Evolutionary conservation across 2,797 vertebrate species (phyloP), one percentile per base, ranked within the genome.

Genomic region (Meriones psammophilus): DNA sequence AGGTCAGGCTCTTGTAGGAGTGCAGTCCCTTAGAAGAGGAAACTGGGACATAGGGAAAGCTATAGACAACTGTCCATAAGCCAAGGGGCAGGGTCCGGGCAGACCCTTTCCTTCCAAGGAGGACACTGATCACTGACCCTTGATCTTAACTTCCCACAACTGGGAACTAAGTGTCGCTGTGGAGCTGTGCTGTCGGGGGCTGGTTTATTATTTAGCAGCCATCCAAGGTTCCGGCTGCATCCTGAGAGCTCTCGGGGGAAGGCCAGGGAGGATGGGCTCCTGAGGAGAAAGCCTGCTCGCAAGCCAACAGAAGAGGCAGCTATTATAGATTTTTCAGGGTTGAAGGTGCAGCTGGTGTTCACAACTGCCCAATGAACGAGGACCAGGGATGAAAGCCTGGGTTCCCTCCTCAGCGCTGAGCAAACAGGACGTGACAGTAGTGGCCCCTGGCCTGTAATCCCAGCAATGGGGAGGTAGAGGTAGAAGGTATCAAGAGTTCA

Each of bases 1-100:
- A 15, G 28, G 22, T 46, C 58, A 36, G 50, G 13, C 62, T 26
- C 50, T 76, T 3, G 14, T 12, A 3, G 0, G 20, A 56, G 24
- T 3, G 18, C 36, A 3, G 39, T 64, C 68, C 68, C 30, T 91
- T 56, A 30, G 1, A 28, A 30, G 68, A 79, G 36, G 39, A 58
- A 1, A 58, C 42, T 24, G 9, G 30, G 33, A 18, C 28, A 66
- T 2, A 15, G 4, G 36, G 33, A 22, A 62, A 79, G 81, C 4
- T 1, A 0, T 7, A 30, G n/a, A 18, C 9, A 4, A 50, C 7
- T 18, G 0, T 14, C 39, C 0, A 5, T n/a, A 20, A 22, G 15
- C 33, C 26, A 8, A 12, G 2, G n/a, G 36, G 42, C 42, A 91
- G 20, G 71, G 33, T 58, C 66, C 12, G 14, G 76, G 42, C 42